Conservation (phyloP, 2,113 vertebrate genomes). For the Polypterus senegalus region DNA sequence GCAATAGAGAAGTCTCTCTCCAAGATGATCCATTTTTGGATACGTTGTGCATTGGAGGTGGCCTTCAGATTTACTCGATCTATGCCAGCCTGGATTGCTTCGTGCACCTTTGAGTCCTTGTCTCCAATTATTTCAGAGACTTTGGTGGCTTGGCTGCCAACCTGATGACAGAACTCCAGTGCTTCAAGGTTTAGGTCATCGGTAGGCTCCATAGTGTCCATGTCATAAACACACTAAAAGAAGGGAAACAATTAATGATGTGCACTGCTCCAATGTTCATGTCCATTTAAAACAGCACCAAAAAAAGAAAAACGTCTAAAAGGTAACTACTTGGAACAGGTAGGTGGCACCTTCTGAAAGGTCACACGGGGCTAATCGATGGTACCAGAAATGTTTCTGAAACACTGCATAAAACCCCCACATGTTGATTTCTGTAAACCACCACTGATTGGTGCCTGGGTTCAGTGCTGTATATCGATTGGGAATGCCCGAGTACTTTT, state of each 20-base stretch:
- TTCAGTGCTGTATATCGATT: too few species aligned
- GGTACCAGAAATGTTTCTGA: too few species aligned
- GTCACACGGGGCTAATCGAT: too few species aligned
- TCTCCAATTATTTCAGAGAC: slow-evolving; percentile 54
- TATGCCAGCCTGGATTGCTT: slow-evolving; percentile 63
- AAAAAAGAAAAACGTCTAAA: too few species aligned
- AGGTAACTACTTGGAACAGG: too few species aligned
- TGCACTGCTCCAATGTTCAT: too few species aligned
- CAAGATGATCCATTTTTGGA: slow-evolving; percentile 71
- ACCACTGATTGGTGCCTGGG: too few species aligned
- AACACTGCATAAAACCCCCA: too few species aligned
- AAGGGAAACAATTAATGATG: neutral
- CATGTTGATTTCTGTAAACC: too few species aligned
- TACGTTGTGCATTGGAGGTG: slow-evolving; percentile 55
- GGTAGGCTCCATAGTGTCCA: slow-evolving; percentile 60
- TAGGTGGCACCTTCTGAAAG: too few species aligned
- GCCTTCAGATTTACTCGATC: slow-evolving; percentile 52
- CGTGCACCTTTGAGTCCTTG: slow-evolving; percentile 45
- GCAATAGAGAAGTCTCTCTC: slow-evolving; percentile 67
- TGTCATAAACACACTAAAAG: slow-evolving; percentile 50
- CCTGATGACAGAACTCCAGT: slow-evolving; percentile 56
- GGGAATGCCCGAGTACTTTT: too few species aligned
- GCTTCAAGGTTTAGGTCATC: slow-evolving; percentile 60
- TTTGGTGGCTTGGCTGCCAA: slow-evolving; percentile 56
- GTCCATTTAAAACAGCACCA: too few species aligned